Evolutionary conservation across 2,888 invertebrate genomes (phyloP), one percentile per base, ranked within the genome.

Genomic region (Aporophyla nigra): DNA sequence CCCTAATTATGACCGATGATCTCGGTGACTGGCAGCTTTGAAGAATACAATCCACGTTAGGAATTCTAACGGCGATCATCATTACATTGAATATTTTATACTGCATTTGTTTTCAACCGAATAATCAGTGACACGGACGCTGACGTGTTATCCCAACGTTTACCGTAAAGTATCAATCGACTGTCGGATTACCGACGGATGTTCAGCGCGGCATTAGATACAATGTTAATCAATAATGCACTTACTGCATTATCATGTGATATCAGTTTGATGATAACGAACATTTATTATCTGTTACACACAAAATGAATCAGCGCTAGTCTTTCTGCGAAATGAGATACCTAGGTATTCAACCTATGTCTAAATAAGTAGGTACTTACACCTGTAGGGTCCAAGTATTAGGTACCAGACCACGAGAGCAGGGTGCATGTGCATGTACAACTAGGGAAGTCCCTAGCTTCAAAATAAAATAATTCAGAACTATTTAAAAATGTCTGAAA

Each of bases 191-290:
- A 9, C 43, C 9, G 9, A 33, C 33, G n/a, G n/a, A n/a, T n/a
- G n/a, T n/a, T n/a, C n/a, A n/a, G n/a, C n/a, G n/a, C 43, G 43
- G 43, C 9, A 43, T 43, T 43, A 12, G 19, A 58, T 40, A 46
- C 19, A 49, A 33, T 51, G 19, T 74, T 16, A n/a, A 14, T n/a
- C 0, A 74, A 27, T 59, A 51, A 27, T 74, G 51, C 75, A 53
- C 75, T 53, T 61, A 66, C 21, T 51, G 59, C 59, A 51, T 61
- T 75, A 53, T 61, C 43, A 46, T 51, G 21, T 51, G 19, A 27
- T 43, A 53, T 66, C 66, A 53, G 14, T 51, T 9, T 43, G 27
- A 53, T 53, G 59, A 61, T 74, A 74, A 73, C 46, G 10, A 33
- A 9, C 16, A 19, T 12, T 33, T 72, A 46, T 33, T 71, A 21